These are phyloP conservation scores for Otolemur crassicaudatus DNA, from an alignment of 2,797 vertebrate genomes.

Conservation along the genomic window DNA sequence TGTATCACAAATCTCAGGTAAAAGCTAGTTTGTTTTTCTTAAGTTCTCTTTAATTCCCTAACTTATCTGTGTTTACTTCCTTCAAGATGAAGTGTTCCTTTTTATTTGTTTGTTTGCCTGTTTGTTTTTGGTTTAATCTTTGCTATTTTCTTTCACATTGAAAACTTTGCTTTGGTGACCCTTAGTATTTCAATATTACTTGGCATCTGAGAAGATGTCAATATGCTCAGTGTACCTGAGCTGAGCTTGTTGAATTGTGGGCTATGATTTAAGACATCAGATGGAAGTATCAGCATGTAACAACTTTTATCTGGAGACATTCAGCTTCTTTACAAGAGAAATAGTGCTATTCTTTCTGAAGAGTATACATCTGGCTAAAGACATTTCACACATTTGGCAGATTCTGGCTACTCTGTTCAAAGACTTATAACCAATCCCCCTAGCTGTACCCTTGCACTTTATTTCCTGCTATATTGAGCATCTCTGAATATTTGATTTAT, in stretches of 20 bases:
- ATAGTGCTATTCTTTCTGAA: neutral
- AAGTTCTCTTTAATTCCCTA: conserved; percentile 14
- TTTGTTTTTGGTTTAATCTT: neutral
- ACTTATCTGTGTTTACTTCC: neutral
- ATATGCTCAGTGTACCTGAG: neutral
- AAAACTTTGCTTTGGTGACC: neutral
- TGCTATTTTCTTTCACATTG: neutral
- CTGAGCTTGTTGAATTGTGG: neutral
- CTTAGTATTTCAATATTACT: neutral
- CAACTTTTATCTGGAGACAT: neutral
- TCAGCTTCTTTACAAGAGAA: neutral
- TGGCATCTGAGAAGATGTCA: neutral
- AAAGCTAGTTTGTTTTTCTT: neutral
- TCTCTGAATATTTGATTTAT: neutral
- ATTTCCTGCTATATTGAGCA: neutral
- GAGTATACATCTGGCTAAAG: neutral
- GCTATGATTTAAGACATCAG: neutral
- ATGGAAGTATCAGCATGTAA: neutral
- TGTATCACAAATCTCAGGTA: neutral
- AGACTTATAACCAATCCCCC: neutral
- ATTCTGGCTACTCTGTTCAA: neutral
- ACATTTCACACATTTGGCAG: neutral
- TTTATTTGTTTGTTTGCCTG: neutral
- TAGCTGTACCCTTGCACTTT: neutral
- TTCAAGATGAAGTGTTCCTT: neutral